These are phyloP conservation scores for Noctua janthina DNA, from an alignment of 2,888 invertebrate genomes.

Conservation along the genomic window DNA sequence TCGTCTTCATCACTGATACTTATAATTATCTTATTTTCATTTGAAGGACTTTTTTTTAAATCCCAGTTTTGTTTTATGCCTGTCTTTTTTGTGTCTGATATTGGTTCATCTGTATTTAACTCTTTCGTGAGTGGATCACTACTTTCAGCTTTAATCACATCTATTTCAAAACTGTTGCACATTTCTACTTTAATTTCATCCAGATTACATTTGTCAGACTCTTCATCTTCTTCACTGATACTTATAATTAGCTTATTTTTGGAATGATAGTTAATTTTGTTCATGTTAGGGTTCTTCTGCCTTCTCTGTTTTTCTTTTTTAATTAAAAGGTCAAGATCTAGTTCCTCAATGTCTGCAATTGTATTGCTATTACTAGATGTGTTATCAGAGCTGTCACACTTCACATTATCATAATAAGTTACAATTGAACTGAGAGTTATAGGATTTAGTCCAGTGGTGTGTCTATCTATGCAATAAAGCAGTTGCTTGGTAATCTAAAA, in stretches of 20 bases:
- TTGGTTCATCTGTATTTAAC: slow-evolving; percentile 3
- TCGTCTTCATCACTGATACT: slow-evolving; percentile 19
- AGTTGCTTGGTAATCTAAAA: slow-evolving; percentile 40
- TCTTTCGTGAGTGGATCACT: slow-evolving; percentile 15
- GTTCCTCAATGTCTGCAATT: slow-evolving; percentile 2
- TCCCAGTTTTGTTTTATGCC: rapidly evolving
- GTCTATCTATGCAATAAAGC: slow-evolving; percentile 29
- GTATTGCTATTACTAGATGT: neutral
- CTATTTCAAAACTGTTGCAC: neutral
- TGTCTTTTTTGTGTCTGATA: neutral
- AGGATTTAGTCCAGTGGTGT: slow-evolving; percentile 25
- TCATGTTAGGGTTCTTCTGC: neutral
- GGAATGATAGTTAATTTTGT: neutral
- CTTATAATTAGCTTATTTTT: neutral
- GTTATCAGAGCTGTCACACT: neutral
- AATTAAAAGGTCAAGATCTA: neutral
- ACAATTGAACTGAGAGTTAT: slow-evolving; percentile 18
- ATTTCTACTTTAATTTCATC: slow-evolving; percentile 16
- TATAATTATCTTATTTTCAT: neutral
- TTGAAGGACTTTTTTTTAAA: neutral
- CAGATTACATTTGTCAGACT: neutral
- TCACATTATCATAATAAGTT: neutral
- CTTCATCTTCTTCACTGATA: neutral
- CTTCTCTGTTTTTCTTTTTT: neutral
- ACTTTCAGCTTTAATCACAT: neutral